A percentile compares a stretch with the other conserved stretches of the same genome.
Conservation (phyloP, 2,888 invertebrate genomes). For the Eurytoma californica region DNA sequence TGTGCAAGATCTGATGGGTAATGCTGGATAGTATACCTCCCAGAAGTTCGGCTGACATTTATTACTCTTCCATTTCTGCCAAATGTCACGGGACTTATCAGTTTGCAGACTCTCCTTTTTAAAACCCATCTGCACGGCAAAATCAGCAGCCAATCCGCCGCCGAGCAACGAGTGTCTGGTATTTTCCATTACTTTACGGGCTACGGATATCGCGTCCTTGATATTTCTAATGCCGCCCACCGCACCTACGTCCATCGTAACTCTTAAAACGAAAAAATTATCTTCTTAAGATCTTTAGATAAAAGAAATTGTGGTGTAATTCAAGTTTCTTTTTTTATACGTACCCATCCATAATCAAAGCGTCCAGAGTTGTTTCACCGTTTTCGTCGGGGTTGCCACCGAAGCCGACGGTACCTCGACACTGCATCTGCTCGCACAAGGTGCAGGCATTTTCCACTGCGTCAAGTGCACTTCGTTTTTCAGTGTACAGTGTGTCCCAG, state of each 20-base stretch:
- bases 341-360: conserved; percentile 98
- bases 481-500: conserved; percentile 80
- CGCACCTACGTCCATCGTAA: conserved; percentile 89
- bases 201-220: conserved; percentile 93
- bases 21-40: conserved; percentile 83
- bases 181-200: conserved; percentile 90
- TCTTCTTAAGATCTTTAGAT: background rate
- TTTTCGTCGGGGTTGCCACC: conserved; percentile 98
- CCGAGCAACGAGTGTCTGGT: conserved; percentile 93
- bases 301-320: too few relatives aligned
- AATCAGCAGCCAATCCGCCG: conserved; percentile 91
- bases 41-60: conserved; percentile 98
- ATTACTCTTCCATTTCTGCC: conserved; percentile 85
- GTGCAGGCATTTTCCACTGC: conserved; percentile 91
- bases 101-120: conserved; percentile 85
- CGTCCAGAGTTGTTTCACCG: conserved; percentile 97
- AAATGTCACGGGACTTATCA: conserved; percentile 82
- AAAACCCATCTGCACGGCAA: conserved; percentile 95
- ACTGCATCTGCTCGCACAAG: conserved; percentile 90
- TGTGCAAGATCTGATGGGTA: too few relatives aligned
- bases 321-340: background rate
- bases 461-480: conserved; percentile 83
- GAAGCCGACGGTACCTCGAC: conserved; percentile 95
- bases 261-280: conserved; percentile 72
- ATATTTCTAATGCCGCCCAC: conserved; percentile 89